A percentile compares a stretch with the other conserved stretches of the same genome.
These are phyloP conservation scores for Aspidiotus destructor DNA, from an alignment of 2,888 invertebrate species.

Conservation along the genomic window DNA sequence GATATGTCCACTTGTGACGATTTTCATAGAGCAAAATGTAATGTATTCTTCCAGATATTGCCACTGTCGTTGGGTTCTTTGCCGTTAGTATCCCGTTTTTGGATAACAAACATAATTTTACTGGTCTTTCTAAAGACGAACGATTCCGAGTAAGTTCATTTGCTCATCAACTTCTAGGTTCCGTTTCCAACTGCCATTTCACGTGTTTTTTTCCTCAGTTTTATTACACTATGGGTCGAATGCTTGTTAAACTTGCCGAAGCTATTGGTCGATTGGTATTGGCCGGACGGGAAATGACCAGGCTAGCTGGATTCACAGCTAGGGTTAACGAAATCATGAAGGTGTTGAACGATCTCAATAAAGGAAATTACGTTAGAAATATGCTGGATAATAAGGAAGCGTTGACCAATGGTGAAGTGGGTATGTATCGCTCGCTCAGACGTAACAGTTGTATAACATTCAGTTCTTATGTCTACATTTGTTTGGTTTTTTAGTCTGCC, in stretches of 20 bases:
- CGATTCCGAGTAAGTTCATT: conserved; percentile 58
- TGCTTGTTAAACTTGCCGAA: conserved; percentile 92
- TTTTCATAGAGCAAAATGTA: background rate
- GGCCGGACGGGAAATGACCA: conserved; percentile 88
- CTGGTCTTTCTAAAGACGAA: conserved; percentile 58
- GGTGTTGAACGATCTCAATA: conserved; percentile 73
- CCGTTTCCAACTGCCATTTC: too few relatives aligned
- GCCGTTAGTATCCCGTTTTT: conserved; percentile 93
- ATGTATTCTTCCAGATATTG: conserved; percentile 58
- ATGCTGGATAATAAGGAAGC: conserved; percentile 51
- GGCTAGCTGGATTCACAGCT: conserved; percentile 87
- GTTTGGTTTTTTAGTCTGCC: background rate
- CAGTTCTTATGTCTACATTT: background rate
- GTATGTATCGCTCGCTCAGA: conserved; percentile 35
- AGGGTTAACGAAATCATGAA: conserved; percentile 79
- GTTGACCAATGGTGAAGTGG: conserved; percentile 41
- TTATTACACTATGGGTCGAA: conserved; percentile 94
- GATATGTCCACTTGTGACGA: too few relatives aligned
- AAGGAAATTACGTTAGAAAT: conserved; percentile 63
- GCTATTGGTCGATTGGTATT: conserved; percentile 91
- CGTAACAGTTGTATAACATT: background rate
- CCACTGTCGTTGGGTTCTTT: conserved; percentile 91
- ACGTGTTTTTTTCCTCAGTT: conserved; percentile 47
- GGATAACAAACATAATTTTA: conserved; percentile 56
- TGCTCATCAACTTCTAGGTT: background rate